Evolutionary conservation across 2,888 invertebrate genomes (phyloP), one percentile per base, ranked within the genome.

Genomic region (Lacanobia wlatinum): DNA sequence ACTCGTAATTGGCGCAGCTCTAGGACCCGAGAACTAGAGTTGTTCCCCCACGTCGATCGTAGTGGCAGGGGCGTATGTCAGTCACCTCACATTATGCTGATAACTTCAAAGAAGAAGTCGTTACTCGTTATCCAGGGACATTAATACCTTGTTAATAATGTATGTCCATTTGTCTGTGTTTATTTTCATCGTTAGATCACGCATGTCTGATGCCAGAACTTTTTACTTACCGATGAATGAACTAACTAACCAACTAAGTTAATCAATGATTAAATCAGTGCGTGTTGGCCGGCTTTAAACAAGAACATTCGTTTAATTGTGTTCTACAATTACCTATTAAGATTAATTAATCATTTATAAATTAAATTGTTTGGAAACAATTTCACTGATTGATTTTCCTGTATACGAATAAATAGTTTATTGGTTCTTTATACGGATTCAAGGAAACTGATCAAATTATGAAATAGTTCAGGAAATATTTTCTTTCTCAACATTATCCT

Each of bases 61-160:
- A 62, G 66, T 62, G 80, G 77, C 73, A 62, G 66, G 69, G 80
- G 77, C 73, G 67, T 72, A 74, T 74, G 75, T 79, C 83, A 83
- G 61, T 77, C 76, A 83, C 78, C 82, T 78, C 74, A 63, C 66
- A 60, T 74, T 70, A 63, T 73, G 58, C 55, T 75, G 76, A 80
- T 69, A 65, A 66, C 68, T 83, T 67, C 72, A 48, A 71, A 72
- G 74, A 76, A 72, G 38, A 65, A 70, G 64, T 76, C 46, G 34
- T 76, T 67, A 71, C n/a, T 73, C 43, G 56, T 72, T 72, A 76
- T 63, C 67, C 53, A 67, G 62, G 23, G 53, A 52, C 70, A 76
- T 78, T 76, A 81, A 73, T 68, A 71, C 63, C 66, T 76, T 63
- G 50, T 82, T 77, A 82, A 71, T 79, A 72, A 81, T 82, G 65